phyloP scores from a whole-genome alignment of 2,888 invertebrate species.

The Cyclophora albipunctata region DNA sequence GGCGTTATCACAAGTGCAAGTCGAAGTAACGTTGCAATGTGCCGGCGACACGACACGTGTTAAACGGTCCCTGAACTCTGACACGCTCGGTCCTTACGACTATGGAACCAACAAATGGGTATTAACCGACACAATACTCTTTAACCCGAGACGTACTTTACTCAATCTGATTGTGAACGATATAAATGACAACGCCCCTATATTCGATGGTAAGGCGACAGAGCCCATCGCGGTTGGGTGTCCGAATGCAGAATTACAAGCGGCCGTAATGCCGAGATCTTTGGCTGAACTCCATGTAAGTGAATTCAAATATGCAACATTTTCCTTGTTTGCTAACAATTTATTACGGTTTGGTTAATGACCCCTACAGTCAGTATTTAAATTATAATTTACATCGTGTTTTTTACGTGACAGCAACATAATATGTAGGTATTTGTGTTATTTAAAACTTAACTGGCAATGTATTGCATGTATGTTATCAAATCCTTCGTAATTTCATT shows the following conservation, averaged over 20 bases:
- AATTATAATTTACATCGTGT: too few relatives aligned
- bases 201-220: slow-evolving; percentile 49
- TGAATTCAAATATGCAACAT: slow-evolving; percentile 11
- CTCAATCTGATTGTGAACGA: slow-evolving; percentile 70
- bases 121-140: slow-evolving; percentile 50
- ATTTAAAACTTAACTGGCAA: too few relatives aligned
- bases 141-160: slow-evolving; percentile 49
- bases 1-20: slow-evolving; percentile 64
- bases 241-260: slow-evolving; percentile 51
- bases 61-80: slow-evolving; percentile 40
- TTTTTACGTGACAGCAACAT: too few relatives aligned
- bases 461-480: too few relatives aligned
- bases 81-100: slow-evolving; percentile 44
- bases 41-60: slow-evolving; percentile 30
- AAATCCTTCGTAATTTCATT: too few relatives aligned
- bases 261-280: slow-evolving; percentile 54
- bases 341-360: too few relatives aligned
- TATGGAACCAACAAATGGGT: slow-evolving; percentile 59
- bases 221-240: slow-evolving; percentile 64
- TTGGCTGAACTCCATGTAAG: slow-evolving; percentile 62
- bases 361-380: too few relatives aligned
- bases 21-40: slow-evolving; percentile 54
- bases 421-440: too few relatives aligned
- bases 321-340: not conserved
- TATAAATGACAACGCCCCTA: slow-evolving; percentile 69